phyloP scores from a whole-genome alignment of 2,797 vertebrate species.

The Parauchenoglanis ngamensis region DNA sequence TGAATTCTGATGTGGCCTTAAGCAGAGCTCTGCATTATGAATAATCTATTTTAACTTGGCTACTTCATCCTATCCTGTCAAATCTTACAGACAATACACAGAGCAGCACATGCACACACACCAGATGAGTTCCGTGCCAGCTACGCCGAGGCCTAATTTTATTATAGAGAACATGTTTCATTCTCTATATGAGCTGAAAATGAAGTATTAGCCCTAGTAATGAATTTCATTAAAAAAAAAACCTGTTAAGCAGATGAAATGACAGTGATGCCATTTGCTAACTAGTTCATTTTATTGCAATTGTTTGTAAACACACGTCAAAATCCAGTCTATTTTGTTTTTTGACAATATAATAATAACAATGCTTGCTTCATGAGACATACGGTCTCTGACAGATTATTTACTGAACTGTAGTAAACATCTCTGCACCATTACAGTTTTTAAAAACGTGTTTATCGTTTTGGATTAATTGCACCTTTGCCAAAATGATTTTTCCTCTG shows the following conservation, averaged over 20 bases:
- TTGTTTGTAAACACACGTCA: not conserved
- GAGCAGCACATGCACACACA: not conserved
- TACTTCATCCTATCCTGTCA: conserved; percentile 1
- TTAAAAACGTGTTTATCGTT: not conserved
- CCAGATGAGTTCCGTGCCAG: not conserved
- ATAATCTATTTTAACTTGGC: conserved; percentile 32
- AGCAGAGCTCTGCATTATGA: conserved; percentile 35
- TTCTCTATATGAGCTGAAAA: not conserved
- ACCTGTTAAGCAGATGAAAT: not conserved
- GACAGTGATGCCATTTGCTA: not conserved
- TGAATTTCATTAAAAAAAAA: not conserved
- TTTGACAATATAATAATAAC: not conserved
- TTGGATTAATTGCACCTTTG: not conserved
- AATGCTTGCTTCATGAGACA: not conserved
- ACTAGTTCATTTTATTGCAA: not conserved
- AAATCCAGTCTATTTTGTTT: not conserved
- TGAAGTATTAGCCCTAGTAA: not conserved
- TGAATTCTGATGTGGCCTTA: conserved; percentile 46
- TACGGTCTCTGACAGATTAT: not conserved
- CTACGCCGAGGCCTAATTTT: not conserved
- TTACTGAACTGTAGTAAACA: not conserved
- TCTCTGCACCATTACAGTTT: not conserved
- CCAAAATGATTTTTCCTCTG: not conserved
- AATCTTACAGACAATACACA: not conserved
- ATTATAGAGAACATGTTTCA: not conserved